phyloP scores from a whole-genome alignment of 2,797 vertebrate genomes.

The Danio albolineatus region DNA sequence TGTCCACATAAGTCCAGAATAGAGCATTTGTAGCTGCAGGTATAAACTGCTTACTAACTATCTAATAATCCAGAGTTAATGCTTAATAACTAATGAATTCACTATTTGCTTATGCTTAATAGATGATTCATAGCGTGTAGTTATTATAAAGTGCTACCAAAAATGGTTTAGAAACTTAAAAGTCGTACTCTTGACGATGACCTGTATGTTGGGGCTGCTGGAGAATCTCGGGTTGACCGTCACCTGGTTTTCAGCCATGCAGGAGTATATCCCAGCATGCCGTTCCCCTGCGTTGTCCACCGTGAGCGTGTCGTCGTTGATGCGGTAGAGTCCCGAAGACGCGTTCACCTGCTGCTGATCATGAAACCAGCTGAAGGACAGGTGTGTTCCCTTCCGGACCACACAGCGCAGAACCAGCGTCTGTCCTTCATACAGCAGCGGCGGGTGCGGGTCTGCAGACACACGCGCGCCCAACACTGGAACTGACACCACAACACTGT shows the following conservation, averaged over 20 bases:
- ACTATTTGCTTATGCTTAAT: too few relatives aligned
- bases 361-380: slow-evolving; percentile 77
- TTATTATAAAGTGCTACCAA: too few relatives aligned
- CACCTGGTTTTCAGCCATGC: slow-evolving; percentile 69
- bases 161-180: not conserved
- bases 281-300: slow-evolving; percentile 60
- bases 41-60: too few relatives aligned
- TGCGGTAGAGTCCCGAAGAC: slow-evolving; percentile 36
- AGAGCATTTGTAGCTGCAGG: too few relatives aligned
- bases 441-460: slow-evolving; percentile 69
- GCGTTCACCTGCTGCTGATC: slow-evolving; percentile 65
- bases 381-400: slow-evolving; percentile 69
- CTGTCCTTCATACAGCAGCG: slow-evolving; percentile 70
- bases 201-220: slow-evolving; percentile 69
- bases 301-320: slow-evolving; percentile 65
- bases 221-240: slow-evolving; percentile 65
- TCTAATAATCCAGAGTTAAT: too few relatives aligned
- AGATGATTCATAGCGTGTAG: too few relatives aligned
- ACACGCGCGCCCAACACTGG: slow-evolving; percentile 68
- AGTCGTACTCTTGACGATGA: slow-evolving; percentile 76
- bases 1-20: too few relatives aligned
- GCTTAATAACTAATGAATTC: too few relatives aligned
- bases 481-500: slow-evolving; percentile 56
- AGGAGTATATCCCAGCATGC: slow-evolving; percentile 75
- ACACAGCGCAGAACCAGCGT: slow-evolving; percentile 70